A percentile compares a stretch with the other conserved stretches of the same genome.
phyloP scores from a whole-genome alignment of 2,888 invertebrate genomes.

The Marasmarcha lunaedactyla region DNA sequence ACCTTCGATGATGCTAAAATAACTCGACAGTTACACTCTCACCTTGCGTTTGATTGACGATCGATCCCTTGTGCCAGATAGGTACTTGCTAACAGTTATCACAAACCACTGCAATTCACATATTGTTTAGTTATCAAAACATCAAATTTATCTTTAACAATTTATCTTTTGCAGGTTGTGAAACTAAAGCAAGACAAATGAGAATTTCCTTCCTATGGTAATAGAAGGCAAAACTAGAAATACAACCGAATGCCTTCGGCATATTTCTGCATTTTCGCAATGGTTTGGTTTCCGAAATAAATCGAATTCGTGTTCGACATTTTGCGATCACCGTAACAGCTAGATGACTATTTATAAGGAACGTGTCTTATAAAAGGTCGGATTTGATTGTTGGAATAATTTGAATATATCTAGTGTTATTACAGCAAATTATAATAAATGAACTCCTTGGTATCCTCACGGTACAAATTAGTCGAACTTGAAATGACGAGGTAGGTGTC shows the following conservation, averaged over 20 bases:
- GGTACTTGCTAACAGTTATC: constrained; percentile 57
- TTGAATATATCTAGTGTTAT: constrained; percentile 64
- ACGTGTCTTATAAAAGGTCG: constrained; percentile 68
- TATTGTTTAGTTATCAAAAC: background rate
- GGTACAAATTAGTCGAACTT: constrained; percentile 52
- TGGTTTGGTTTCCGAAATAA: constrained; percentile 45
- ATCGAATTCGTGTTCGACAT: constrained; percentile 67
- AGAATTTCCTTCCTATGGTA: constrained; percentile 30
- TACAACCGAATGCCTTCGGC: constrained; percentile 32
- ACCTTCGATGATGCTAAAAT: constrained; percentile 69
- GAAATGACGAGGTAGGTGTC: constrained; percentile 17
- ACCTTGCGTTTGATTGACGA: constrained; percentile 71
- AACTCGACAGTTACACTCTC: constrained; percentile 62
- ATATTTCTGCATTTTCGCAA: constrained; percentile 57
- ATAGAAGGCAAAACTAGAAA: constrained; percentile 23
- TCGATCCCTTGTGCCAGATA: constrained; percentile 69
- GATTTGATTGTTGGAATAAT: constrained; percentile 66
- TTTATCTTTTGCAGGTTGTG: constrained; percentile 21
- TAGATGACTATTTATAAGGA: constrained; percentile 67
- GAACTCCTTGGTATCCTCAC: constrained; percentile 61
- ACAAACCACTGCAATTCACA: constrained; percentile 37
- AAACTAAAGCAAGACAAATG: constrained; percentile 25
- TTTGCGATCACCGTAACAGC: constrained; percentile 59
- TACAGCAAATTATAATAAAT: constrained; percentile 64
- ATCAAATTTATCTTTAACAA: background rate